These are phyloP conservation scores for Abrostola triplasia DNA, from an alignment of 2,888 invertebrate species.

Conservation along the genomic window DNA sequence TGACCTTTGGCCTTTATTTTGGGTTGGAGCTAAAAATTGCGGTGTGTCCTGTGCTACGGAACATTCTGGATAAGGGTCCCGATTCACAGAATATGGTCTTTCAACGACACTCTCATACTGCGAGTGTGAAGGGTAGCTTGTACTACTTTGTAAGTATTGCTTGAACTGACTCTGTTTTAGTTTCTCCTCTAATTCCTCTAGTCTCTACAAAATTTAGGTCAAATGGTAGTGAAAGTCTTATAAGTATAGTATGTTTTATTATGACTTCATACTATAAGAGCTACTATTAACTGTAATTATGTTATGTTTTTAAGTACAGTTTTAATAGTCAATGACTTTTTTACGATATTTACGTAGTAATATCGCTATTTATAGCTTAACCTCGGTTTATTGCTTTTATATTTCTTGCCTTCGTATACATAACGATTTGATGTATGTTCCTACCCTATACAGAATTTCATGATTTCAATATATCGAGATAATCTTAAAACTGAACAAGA, in stretches of 20 bases:
- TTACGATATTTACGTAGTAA: constrained; percentile 25
- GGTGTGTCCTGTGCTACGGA: constrained; percentile 56
- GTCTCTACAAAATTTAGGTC: constrained; percentile 60
- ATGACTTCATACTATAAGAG: neutral
- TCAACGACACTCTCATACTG: constrained; percentile 76
- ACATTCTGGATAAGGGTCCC: constrained; percentile 62
- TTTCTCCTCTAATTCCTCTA: constrained; percentile 84
- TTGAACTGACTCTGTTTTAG: constrained; percentile 82
- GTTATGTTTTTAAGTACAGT: constrained; percentile 26
- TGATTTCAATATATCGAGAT: no score
- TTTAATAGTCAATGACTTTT: constrained; percentile 28
- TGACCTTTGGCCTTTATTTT: constrained; percentile 64
- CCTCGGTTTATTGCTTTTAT: constrained; percentile 16
- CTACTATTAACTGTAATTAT: constrained; percentile 29
- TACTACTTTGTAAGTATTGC: constrained; percentile 74
- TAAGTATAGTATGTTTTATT: constrained; percentile 18
- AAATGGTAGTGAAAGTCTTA: constrained; percentile 56
- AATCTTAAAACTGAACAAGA: no score
- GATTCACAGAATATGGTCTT: constrained; percentile 76
- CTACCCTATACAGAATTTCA: no score
- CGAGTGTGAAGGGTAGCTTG: constrained; percentile 62
- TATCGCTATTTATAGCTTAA: constrained; percentile 20
- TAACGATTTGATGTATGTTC: no score
- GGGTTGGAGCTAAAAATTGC: constrained; percentile 53
- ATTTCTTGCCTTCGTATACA: no score